These are phyloP conservation scores for Palloptera scutellata DNA, from an alignment of 2,888 invertebrate genomes.

Conservation along the genomic window DNA sequence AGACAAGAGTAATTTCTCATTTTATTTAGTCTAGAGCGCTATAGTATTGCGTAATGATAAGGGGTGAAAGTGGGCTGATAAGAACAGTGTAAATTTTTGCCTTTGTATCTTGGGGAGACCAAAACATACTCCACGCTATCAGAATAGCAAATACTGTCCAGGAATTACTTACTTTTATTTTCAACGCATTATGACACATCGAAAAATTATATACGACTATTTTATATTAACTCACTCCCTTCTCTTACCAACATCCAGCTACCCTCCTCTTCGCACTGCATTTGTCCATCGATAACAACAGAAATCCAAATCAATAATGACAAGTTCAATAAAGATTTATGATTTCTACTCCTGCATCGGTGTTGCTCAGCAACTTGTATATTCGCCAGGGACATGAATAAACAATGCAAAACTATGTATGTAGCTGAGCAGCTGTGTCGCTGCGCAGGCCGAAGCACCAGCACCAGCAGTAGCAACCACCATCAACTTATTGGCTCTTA, in stretches of 20 bases:
- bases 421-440: no score
- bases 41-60: conserved; percentile 18
- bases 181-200: conserved; percentile 35
- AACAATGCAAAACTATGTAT: not conserved
- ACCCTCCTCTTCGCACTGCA: no score
- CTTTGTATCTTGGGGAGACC: no score
- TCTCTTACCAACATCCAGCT: no score
- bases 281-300: conserved; percentile 8
- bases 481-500: conserved; percentile 23
- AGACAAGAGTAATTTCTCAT: conserved; percentile 58
- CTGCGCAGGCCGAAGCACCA: conserved; percentile 4
- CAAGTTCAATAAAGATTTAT: conserved; percentile 64
- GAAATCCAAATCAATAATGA: conserved; percentile 62
- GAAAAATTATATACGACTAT: no score
- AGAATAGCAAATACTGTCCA: conserved; percentile 25
- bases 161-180: conserved; percentile 27
- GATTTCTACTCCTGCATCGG: conserved; percentile 39
- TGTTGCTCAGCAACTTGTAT: not conserved
- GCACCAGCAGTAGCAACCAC: not conserved
- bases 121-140: not conserved
- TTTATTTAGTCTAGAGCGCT: conserved; percentile 45
- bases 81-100: not conserved
- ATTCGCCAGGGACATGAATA: conserved; percentile 28
- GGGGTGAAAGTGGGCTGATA: not conserved
- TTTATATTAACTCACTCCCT: no score